Percentiles rank a stretch among this genome's conserved stretches.
Conservation (phyloP, 2,113 vertebrate genomes). For the Tursiops truncatus region DNA sequence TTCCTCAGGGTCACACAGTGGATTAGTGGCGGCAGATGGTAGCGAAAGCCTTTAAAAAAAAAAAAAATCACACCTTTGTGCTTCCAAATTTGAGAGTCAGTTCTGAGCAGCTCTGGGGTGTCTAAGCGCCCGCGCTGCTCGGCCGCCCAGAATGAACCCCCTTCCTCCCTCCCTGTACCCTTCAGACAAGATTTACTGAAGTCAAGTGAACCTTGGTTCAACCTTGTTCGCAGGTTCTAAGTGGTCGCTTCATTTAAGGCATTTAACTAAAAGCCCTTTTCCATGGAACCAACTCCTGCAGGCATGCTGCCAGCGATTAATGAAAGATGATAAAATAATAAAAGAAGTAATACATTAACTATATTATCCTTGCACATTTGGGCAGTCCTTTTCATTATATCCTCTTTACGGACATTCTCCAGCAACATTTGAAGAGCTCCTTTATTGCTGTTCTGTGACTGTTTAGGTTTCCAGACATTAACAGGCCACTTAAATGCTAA, state of each 20-base stretch:
- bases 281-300: constrained; percentile 73
- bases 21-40: fast-evolving
- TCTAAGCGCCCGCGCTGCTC: fast-evolving
- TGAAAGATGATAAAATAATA: constrained; percentile 88
- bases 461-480: constrained; percentile 77
- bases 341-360: constrained; percentile 88
- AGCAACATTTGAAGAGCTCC: constrained; percentile 75
- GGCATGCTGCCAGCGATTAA: constrained; percentile 86
- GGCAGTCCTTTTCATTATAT: constrained; percentile 83
- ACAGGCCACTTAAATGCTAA: constrained; percentile 67
- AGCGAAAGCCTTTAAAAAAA: not conserved
- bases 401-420: constrained; percentile 83
- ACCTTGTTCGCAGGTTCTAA: constrained; percentile 82
- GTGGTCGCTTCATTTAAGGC: constrained; percentile 82
- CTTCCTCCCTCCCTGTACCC: not conserved
- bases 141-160: not conserved
- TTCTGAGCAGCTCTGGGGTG: not conserved
- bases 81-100: not conserved
- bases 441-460: constrained; percentile 79
- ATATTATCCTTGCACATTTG: constrained; percentile 82
- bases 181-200: constrained; percentile 77
- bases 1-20: not conserved
- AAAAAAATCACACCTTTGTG: not conserved
- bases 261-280: constrained; percentile 87
- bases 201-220: constrained; percentile 81